These are phyloP conservation scores for Haliaeetus leucogaster DNA, from an alignment of 2,113 vertebrate species.

Conservation along the genomic window DNA sequence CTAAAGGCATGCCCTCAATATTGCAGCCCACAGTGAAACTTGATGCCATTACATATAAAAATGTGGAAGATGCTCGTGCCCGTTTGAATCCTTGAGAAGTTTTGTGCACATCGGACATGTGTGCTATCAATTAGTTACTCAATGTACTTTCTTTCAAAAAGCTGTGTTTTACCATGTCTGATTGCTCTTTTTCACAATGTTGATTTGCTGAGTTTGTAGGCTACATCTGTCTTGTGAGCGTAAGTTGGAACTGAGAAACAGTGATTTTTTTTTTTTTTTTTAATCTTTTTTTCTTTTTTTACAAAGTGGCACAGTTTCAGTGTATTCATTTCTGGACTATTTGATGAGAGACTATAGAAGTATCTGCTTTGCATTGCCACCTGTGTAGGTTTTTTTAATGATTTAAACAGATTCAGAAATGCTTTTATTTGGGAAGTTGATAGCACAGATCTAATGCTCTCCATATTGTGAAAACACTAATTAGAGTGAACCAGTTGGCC, in stretches of 20 bases:
- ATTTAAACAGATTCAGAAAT: background rate
- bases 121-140: background rate
- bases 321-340: background rate
- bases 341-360: background rate
- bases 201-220: background rate
- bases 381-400: background rate
- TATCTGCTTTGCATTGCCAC: background rate
- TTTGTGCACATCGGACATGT: background rate
- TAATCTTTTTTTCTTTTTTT: background rate
- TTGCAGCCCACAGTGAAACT: constrained; percentile 3
- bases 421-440: background rate
- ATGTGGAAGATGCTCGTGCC: background rate
- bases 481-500: background rate
- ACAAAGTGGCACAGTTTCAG: background rate
- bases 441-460: background rate
- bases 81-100: background rate
- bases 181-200: background rate
- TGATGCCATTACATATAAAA: background rate
- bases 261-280: background rate
- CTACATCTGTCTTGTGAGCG: background rate
- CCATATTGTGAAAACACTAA: background rate
- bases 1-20: constrained; percentile 9
- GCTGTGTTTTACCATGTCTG: background rate
- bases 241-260: background rate
- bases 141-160: background rate